phyloP scores from a whole-genome alignment of 64 coral and sea anemone species.

The Actinia tenebrosa region DNA sequence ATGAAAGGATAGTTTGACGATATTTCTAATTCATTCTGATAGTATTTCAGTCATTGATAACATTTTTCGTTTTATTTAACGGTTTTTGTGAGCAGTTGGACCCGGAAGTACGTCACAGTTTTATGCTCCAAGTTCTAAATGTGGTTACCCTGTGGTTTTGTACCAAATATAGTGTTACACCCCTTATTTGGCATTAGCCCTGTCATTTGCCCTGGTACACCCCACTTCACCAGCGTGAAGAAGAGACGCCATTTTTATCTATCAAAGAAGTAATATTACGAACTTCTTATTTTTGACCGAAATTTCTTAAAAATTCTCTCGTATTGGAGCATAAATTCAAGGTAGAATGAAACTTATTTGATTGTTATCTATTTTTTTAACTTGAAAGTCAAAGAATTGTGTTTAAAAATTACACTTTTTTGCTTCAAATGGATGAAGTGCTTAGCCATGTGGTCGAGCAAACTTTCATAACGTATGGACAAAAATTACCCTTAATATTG shows the following conservation, averaged over 20 bases:
- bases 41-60: too few species aligned
- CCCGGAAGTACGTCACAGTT: too few species aligned
- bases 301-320: not conserved
- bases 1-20: too few species aligned
- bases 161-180: slow-evolving; percentile 6
- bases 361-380: not conserved
- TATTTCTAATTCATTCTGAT: too few species aligned
- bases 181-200: slow-evolving; percentile 51
- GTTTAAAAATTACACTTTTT: not conserved
- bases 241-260: slow-evolving; percentile 64
- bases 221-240: slow-evolving; percentile 15
- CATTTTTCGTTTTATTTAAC: too few species aligned
- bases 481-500: not conserved
- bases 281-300: too few species aligned
- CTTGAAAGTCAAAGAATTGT: not conserved
- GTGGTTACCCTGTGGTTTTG: not conserved
- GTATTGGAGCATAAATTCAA: not conserved
- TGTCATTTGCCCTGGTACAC: not conserved
- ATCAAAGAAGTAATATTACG: not conserved
- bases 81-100: too few species aligned
- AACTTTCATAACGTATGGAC: not conserved
- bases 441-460: not conserved
- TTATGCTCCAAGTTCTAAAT: too few species aligned
- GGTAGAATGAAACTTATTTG: not conserved
- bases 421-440: not conserved